These are phyloP conservation scores for Tympanoctomys barrerae DNA, from an alignment of 2,797 vertebrate genomes.

Conservation along the genomic window DNA sequence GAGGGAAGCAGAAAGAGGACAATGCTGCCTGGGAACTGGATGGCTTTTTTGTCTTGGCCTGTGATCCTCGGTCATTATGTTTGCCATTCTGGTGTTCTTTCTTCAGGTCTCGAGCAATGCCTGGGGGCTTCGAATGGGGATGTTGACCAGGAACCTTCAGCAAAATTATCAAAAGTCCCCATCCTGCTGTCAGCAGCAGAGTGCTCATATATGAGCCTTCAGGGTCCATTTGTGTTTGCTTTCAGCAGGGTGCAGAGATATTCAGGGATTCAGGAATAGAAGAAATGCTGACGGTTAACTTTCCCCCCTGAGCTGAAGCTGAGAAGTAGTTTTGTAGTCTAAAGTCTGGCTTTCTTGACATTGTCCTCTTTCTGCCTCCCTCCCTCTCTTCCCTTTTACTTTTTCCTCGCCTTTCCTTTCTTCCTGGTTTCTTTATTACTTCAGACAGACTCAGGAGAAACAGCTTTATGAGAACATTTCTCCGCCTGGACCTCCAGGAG, in stretches of 20 bases:
- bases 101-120: background rate
- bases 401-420: background rate
- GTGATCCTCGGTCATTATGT: background rate
- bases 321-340: background rate
- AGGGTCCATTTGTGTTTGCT: background rate
- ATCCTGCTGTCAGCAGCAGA: background rate
- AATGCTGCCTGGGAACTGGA: background rate
- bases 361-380: background rate
- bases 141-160: background rate
- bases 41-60: background rate
- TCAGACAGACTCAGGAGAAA: constrained; percentile 12
- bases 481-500: constrained; percentile 28
- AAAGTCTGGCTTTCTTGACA: background rate
- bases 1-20: no score
- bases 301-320: background rate
- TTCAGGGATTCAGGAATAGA: background rate
- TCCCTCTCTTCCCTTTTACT: background rate
- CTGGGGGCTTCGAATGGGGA: background rate
- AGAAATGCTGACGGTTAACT: background rate
- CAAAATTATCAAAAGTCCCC: background rate
- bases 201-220: background rate
- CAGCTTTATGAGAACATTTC: background rate
- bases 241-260: background rate
- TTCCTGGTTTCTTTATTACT: background rate
- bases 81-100: background rate